A percentile compares a stretch with the other conserved stretches of the same genome.
Evolutionary conservation across 1,140 invertebrate genomes (phyloP).

Genomic region (Diorhabda elongata): DNA sequence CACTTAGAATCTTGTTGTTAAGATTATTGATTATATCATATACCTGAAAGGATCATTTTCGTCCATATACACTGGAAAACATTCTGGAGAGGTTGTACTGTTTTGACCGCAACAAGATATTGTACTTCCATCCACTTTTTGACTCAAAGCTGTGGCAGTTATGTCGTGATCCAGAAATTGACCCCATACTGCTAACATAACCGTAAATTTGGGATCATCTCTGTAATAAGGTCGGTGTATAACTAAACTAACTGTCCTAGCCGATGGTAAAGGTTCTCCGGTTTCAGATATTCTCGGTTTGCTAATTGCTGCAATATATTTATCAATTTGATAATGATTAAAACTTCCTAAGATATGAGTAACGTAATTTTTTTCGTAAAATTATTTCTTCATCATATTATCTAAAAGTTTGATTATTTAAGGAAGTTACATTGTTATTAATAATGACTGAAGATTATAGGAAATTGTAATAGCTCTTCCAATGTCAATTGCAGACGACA

Average conservation of each 20-base stretch:
- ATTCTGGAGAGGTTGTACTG: constrained; percentile 65
- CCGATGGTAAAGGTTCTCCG: constrained; percentile 61
- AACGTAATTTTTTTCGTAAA: neutral
- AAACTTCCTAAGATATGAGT: neutral
- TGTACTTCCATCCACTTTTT: constrained; percentile 59
- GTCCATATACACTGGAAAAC: constrained; percentile 69
- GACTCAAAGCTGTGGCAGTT: constrained; percentile 73
- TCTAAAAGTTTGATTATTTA: neutral
- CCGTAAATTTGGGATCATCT: constrained; percentile 68
- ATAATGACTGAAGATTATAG: too few species aligned
- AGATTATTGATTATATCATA: neutral
- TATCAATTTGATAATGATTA: neutral
- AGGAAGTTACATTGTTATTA: neutral
- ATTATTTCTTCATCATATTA: neutral
- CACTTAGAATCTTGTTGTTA: neutral
- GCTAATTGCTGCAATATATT: constrained; percentile 55
- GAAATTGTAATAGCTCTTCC: too few species aligned
- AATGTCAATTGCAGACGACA: too few species aligned
- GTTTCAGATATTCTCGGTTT: constrained; percentile 57
- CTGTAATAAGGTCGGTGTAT: constrained; percentile 68
- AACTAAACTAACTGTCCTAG: constrained; percentile 66
- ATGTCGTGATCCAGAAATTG: constrained; percentile 97
- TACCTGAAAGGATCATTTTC: constrained; percentile 63
- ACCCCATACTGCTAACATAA: constrained; percentile 85
- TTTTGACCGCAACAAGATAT: constrained; percentile 59